Conservation (phyloP, 2,888 invertebrate genomes). For the Phymatocera aterrima region DNA sequence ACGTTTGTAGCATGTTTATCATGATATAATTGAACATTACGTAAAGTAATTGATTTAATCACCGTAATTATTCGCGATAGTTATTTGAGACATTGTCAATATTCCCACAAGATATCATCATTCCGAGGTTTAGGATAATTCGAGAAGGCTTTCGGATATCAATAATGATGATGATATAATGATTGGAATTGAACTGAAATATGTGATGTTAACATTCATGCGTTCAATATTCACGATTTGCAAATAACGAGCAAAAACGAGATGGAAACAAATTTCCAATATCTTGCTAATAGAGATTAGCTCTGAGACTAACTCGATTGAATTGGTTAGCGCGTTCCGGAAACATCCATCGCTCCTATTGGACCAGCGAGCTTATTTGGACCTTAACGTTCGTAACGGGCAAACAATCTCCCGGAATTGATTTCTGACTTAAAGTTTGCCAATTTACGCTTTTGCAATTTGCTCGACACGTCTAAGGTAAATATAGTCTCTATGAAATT, state of each 20-base stretch:
- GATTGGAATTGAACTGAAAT: neutral
- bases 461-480: slow-evolving; percentile 5
- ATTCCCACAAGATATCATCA: neutral
- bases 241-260: neutral
- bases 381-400: neutral
- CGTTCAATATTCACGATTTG: neutral
- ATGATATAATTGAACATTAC: neutral
- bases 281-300: neutral
- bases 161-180: too few relatives aligned
- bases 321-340: slow-evolving; percentile 19
- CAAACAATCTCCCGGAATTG: neutral
- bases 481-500: neutral
- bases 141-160: too few relatives aligned
- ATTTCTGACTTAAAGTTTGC: slow-evolving; percentile 15
- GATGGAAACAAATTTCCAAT: neutral
- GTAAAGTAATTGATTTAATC: neutral
- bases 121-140: neutral
- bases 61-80: neutral
- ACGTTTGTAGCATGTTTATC: neutral
- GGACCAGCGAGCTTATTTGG: neutral
- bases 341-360: neutral
- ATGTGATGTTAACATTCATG: neutral
- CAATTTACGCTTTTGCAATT: slow-evolving; percentile 27
- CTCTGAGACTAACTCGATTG: neutral
- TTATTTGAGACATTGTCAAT: neutral